Percentiles rank a stretch among this genome's conserved stretches.
phyloP scores from a whole-genome alignment of 2,888 invertebrate species.

The Choristoneura rosaceana region DNA sequence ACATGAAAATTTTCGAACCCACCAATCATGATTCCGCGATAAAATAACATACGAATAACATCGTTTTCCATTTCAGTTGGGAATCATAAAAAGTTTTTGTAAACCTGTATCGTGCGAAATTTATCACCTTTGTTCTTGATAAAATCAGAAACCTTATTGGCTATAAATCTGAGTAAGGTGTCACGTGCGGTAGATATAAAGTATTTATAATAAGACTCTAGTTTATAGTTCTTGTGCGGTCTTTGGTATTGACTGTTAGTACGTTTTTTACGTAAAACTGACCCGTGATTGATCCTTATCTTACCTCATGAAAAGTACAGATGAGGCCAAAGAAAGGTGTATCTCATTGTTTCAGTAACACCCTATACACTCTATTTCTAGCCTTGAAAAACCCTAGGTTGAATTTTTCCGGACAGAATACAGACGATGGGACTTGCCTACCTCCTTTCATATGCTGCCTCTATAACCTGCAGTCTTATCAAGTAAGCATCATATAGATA shows the following conservation, averaged over 20 bases:
- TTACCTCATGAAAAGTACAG: too few relatives aligned
- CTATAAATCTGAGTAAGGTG: conserved; percentile 29
- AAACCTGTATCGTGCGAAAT: conserved; percentile 15
- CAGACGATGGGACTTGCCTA: too few relatives aligned
- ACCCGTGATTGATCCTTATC: too few relatives aligned
- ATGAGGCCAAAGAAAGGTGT: too few relatives aligned
- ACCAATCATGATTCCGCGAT: conserved; percentile 9
- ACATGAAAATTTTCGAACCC: not conserved
- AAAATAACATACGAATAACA: conserved; percentile 2
- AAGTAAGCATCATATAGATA: too few relatives aligned
- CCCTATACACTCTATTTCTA: too few relatives aligned
- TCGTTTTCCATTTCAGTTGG: conserved; percentile 14
- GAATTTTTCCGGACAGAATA: too few relatives aligned
- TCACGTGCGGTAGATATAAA: conserved; percentile 19
- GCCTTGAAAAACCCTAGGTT: too few relatives aligned
- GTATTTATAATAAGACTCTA: not conserved
- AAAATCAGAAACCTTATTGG: conserved; percentile 24
- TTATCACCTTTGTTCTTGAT: conserved; percentile 21
- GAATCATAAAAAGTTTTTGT: conserved; percentile 27
- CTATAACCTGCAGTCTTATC: too few relatives aligned
- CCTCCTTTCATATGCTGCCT: too few relatives aligned
- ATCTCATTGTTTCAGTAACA: too few relatives aligned
- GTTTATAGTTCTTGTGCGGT: not conserved
- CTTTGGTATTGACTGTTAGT: not conserved
- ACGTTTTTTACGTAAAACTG: too few relatives aligned